phyloP scores from a whole-genome alignment of 2,888 invertebrate species.

The Synanthedon tipuliformis region DNA sequence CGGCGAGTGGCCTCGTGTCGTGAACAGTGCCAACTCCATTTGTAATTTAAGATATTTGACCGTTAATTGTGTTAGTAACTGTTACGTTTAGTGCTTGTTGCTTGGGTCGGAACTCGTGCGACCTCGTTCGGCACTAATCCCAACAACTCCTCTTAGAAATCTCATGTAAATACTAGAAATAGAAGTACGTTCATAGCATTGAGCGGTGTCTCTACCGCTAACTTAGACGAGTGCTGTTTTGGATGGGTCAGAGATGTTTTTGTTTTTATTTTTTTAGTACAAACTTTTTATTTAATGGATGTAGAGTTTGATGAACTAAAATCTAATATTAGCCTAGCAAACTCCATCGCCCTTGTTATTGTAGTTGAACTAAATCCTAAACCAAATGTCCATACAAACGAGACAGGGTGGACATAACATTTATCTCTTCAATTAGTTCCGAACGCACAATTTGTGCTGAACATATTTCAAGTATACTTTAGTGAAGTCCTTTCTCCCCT shows the following conservation, averaged over 20 bases:
- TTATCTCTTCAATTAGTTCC: slow-evolving; percentile 56
- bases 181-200: slow-evolving; percentile 36
- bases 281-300: slow-evolving; percentile 46
- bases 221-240: slow-evolving; percentile 54
- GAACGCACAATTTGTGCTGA: slow-evolving; percentile 41
- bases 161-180: slow-evolving; percentile 47
- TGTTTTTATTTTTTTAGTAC: slow-evolving; percentile 36
- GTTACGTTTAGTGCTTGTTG: slow-evolving; percentile 60
- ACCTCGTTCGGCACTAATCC: slow-evolving; percentile 30
- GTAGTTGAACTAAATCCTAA: slow-evolving; percentile 46
- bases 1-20: slow-evolving; percentile 51
- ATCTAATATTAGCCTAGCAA: slow-evolving; percentile 54
- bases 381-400: slow-evolving; percentile 35
- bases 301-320: slow-evolving; percentile 45
- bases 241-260: slow-evolving; percentile 62
- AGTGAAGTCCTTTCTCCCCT: slow-evolving; percentile 51
- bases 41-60: slow-evolving; percentile 62
- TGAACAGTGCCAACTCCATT: slow-evolving; percentile 54
- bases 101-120: slow-evolving; percentile 40
- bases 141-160: slow-evolving; percentile 32
- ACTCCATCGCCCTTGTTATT: slow-evolving; percentile 54
- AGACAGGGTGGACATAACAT: slow-evolving; percentile 56
- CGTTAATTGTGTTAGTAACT: slow-evolving; percentile 59
- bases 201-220: slow-evolving; percentile 29
- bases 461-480: slow-evolving; percentile 26